phyloP scores from a whole-genome alignment of 2,888 invertebrate genomes.

The Rhaphigaster nebulosa region DNA sequence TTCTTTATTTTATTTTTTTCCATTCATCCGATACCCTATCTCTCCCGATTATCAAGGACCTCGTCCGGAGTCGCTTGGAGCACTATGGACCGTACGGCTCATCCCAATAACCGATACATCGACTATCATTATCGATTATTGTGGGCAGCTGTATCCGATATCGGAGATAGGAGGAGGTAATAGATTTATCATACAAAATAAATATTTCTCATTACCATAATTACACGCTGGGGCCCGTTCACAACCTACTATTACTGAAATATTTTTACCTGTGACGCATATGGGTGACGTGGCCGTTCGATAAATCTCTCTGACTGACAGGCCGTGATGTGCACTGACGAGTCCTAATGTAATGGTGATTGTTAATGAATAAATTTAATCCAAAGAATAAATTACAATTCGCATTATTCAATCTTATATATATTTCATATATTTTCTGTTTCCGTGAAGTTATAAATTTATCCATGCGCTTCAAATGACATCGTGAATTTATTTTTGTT shows the following conservation, averaged over 20 bases:
- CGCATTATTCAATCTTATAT: not conserved
- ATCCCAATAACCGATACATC: not conserved
- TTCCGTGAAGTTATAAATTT: not conserved
- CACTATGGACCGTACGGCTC: not conserved
- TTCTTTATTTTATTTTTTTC: not conserved
- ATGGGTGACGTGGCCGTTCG: constrained; percentile 29
- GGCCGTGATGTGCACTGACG: constrained; percentile 2
- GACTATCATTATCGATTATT: constrained; percentile 23
- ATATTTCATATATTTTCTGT: not conserved
- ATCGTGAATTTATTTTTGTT: too few species aligned
- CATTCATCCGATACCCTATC: not conserved
- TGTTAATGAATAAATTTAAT: constrained; percentile 19
- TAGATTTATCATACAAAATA: constrained; percentile 39
- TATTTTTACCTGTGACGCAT: constrained; percentile 46
- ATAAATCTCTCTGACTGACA: constrained; percentile 21
- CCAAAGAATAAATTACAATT: not conserved
- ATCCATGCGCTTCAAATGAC: too few species aligned
- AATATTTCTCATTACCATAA: constrained; percentile 39
- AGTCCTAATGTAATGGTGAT: constrained; percentile 3
- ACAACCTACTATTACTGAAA: constrained; percentile 39
- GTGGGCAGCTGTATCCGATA: constrained; percentile 36
- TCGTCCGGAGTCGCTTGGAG: not conserved
- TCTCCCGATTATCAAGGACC: not conserved
- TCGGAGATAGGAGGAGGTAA: not conserved
- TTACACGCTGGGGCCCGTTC: not conserved